Evolutionary conservation across 2,888 invertebrate species (phyloP).

Genomic region (Ormyrus labotus): DNA sequence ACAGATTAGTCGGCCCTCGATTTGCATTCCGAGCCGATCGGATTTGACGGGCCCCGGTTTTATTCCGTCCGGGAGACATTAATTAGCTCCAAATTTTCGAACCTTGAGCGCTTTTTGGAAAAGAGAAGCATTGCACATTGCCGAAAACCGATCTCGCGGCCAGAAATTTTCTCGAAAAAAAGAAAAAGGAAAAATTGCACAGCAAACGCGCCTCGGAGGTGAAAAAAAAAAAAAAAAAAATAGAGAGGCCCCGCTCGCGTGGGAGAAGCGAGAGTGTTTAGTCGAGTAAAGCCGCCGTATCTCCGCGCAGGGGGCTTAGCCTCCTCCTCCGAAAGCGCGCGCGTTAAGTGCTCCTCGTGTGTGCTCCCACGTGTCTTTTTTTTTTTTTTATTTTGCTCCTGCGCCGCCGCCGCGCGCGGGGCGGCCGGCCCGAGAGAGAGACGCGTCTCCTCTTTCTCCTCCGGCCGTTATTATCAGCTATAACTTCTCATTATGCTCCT

Average conservation of each 20-base stretch:
- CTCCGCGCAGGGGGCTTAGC: slow-evolving; percentile 25
- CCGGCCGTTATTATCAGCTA: slow-evolving; percentile 43
- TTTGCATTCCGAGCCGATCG: slow-evolving; percentile 67
- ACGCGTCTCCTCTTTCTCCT: slow-evolving; percentile 43
- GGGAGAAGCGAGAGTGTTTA: slow-evolving; percentile 32
- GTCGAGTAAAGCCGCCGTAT: slow-evolving; percentile 23
- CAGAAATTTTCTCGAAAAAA: too few species aligned
- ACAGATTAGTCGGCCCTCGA: slow-evolving; percentile 69
- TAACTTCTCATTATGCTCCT: slow-evolving; percentile 38
- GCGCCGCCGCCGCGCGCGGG: slow-evolving; percentile 2
- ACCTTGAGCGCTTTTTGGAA: too few species aligned
- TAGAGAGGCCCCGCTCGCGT: neutral
- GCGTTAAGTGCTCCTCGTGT: slow-evolving; percentile 40
- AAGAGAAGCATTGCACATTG: too few species aligned
- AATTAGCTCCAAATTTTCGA: too few species aligned
- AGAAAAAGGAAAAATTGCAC: too few species aligned
- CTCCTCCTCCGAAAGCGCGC: slow-evolving; percentile 20
- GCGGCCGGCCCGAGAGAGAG: slow-evolving; percentile 7
- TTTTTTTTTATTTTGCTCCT: slow-evolving; percentile 39
- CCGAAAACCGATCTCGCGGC: too few species aligned
- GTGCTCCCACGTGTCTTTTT: slow-evolving; percentile 41
- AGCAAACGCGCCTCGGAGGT: neutral
- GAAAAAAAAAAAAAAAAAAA: neutral
- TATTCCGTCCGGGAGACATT: too few species aligned
- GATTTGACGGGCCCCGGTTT: neutral